Percentiles rank a stretch among this genome's conserved stretches.
Evolutionary conservation across 2,888 invertebrate genomes (phyloP).

Genomic region (Pinctada fucata): DNA sequence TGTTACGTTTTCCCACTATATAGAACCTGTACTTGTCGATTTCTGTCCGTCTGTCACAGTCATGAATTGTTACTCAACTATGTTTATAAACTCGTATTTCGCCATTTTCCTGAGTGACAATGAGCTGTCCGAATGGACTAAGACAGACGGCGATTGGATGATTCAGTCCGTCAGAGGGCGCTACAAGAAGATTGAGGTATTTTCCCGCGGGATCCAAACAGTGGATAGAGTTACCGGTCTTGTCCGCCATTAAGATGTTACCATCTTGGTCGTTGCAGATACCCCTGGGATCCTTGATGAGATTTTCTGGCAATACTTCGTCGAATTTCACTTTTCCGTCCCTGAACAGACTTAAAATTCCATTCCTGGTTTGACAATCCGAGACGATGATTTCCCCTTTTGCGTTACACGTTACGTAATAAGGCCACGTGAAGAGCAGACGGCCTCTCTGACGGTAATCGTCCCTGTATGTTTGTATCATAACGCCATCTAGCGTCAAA

Average conservation of each 20-base stretch:
- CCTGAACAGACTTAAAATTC: conserved; percentile 50
- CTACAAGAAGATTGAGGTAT: conserved; percentile 52
- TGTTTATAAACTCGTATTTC: conserved; percentile 55
- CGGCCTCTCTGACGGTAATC: conserved; percentile 53
- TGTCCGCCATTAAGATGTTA: conserved; percentile 57
- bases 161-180: conserved; percentile 50
- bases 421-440: conserved; percentile 60
- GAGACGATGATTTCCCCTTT: conserved; percentile 57
- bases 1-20: no score
- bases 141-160: conserved; percentile 60
- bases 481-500: conserved; percentile 54
- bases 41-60: no score
- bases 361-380: conserved; percentile 59
- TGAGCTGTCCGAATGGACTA: conserved; percentile 60
- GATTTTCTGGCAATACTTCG: conserved; percentile 44
- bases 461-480: conserved; percentile 51
- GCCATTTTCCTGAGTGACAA: conserved; percentile 60
- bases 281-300: conserved; percentile 57
- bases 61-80: conserved; percentile 1
- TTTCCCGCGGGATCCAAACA: conserved; percentile 53
- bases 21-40: no score
- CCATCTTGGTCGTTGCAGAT: conserved; percentile 57
- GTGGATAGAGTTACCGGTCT: conserved; percentile 56
- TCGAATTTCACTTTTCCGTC: conserved; percentile 55
- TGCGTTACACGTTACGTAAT: conserved; percentile 53